Conservation (phyloP, 2,888 invertebrate genomes). For the Meiosimyza decipiens region DNA sequence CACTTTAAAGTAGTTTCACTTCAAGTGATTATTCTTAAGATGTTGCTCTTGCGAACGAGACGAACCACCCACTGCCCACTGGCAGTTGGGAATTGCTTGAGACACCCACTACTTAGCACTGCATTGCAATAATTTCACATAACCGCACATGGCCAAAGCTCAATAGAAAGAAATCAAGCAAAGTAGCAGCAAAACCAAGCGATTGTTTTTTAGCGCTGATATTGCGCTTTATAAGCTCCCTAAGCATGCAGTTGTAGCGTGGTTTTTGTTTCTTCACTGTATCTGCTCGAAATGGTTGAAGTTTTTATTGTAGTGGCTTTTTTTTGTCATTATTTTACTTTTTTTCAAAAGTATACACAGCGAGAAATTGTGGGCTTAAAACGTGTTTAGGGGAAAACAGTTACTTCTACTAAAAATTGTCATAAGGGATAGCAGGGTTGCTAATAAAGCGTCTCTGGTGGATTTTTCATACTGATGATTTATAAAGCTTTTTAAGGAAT, state of each 20-base stretch:
- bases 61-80: neutral
- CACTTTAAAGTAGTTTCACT: conserved; percentile 34
- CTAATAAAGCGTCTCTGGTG: no score
- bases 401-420: no score
- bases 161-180: neutral
- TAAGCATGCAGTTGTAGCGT: neutral
- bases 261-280: neutral
- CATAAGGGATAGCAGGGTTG: no score
- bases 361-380: no score
- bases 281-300: neutral
- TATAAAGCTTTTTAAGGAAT: no score
- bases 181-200: neutral
- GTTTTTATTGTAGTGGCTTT: neutral
- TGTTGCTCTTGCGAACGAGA: neutral
- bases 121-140: conserved; percentile 24
- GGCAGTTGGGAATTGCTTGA: neutral
- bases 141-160: neutral
- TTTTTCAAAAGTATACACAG: neutral
- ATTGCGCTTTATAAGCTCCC: conserved; percentile 27
- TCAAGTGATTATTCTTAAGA: conserved; percentile 39
- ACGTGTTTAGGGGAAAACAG: no score
- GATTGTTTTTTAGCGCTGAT: conserved; percentile 30
- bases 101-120: conserved; percentile 3
- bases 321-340: conserved; percentile 5
- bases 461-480: no score